Evolutionary conservation across 2,888 invertebrate species (phyloP).

Genomic region (Idaea straminata): DNA sequence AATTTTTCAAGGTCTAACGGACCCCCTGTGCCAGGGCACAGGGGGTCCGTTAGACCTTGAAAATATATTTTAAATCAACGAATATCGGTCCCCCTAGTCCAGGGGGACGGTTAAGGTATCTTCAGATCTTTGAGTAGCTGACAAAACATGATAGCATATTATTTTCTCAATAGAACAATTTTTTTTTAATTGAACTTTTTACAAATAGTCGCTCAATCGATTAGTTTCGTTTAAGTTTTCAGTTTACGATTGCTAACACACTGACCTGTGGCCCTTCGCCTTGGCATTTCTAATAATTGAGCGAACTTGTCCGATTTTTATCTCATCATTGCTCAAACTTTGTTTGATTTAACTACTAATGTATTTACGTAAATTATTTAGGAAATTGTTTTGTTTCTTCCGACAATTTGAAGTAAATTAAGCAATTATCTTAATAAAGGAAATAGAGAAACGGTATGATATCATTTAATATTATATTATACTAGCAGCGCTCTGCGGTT

Average conservation of each 20-base stretch:
- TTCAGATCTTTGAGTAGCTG: too few species aligned
- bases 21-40: too few species aligned
- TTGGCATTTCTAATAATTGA: slow-evolving; percentile 1
- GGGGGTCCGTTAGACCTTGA: too few species aligned
- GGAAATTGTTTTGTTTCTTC: not conserved
- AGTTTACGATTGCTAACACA: not conserved
- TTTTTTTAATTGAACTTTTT: too few species aligned
- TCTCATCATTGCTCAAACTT: not conserved
- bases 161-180: too few species aligned
- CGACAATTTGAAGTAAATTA: not conserved
- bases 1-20: too few species aligned
- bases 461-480: not conserved
- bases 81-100: too few species aligned
- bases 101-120: too few species aligned
- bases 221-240: not conserved
- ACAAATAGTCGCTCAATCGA: not conserved
- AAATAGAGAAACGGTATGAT: not conserved
- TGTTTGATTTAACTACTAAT: not conserved
- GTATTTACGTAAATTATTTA: not conserved
- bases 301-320: not conserved
- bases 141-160: too few species aligned
- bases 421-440: not conserved
- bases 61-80: too few species aligned
- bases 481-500: not conserved
- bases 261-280: not conserved